These are phyloP conservation scores for Podarcis cretensis DNA, from an alignment of 2,113 vertebrate species.

Conservation along the genomic window DNA sequence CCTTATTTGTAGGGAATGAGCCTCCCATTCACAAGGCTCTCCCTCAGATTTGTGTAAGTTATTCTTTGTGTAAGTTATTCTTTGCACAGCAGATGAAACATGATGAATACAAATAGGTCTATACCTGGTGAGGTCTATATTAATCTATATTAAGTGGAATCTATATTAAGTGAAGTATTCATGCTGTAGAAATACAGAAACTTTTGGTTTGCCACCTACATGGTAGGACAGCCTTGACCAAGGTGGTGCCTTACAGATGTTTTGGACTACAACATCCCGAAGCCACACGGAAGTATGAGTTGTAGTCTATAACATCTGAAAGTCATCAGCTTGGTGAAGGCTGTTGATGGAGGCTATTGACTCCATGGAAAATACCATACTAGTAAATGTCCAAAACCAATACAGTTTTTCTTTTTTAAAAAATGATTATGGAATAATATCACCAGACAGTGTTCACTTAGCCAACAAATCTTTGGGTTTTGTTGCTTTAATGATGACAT, in stretches of 20 bases:
- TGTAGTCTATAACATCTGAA: not conserved
- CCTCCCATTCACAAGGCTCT: not conserved
- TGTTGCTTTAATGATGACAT: not conserved
- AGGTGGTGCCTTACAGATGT: not conserved
- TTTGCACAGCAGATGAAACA: not conserved
- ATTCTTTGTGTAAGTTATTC: not conserved
- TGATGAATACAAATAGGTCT: not conserved
- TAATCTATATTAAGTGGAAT: too few relatives aligned
- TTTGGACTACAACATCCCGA: too few relatives aligned
- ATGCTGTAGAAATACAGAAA: not conserved
- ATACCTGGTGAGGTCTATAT: not conserved
- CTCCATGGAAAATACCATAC: not conserved
- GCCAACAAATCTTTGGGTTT: not conserved
- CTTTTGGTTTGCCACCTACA: not conserved
- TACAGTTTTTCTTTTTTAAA: not conserved
- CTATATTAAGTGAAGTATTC: not conserved
- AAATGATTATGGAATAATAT: not conserved
- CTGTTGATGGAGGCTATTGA: not conserved
- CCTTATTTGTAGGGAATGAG: not conserved
- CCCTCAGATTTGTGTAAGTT: not conserved
- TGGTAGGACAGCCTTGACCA: not conserved
- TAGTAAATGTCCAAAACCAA: not conserved
- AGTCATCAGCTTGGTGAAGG: not conserved
- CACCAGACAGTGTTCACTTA: not conserved
- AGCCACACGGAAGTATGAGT: too few relatives aligned